Evolutionary conservation across 2,888 invertebrate genomes (phyloP).

Genomic region (Nephrocerus scutellatus): DNA sequence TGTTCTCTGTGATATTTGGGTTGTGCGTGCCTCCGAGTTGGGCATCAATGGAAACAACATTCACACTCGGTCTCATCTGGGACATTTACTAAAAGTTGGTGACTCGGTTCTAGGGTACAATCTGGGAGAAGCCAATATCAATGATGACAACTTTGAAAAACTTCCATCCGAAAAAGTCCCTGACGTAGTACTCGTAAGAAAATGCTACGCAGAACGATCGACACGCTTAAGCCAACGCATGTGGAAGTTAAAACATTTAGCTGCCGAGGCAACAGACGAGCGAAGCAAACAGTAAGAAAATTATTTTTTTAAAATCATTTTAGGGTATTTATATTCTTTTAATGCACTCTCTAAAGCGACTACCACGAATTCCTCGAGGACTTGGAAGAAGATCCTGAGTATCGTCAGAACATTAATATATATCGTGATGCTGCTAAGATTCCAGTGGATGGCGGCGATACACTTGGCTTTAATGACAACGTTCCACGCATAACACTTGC

Average conservation of each 20-base stretch:
- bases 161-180: constrained; percentile 63
- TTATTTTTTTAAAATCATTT: constrained; percentile 32
- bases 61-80: constrained; percentile 88
- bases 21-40: constrained; percentile 78
- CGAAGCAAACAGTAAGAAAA: constrained; percentile 55
- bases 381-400: constrained; percentile 86
- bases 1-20: constrained; percentile 87
- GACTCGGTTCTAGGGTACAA: constrained; percentile 92
- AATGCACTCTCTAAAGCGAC: constrained; percentile 56
- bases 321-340: constrained; percentile 4
- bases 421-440: constrained; percentile 59
- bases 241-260: constrained; percentile 90
- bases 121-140: constrained; percentile 82
- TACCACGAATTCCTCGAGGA: constrained; percentile 96
- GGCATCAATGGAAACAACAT: constrained; percentile 75
- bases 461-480: constrained; percentile 58
- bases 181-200: constrained; percentile 92
- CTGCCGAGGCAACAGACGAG: constrained; percentile 59
- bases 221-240: constrained; percentile 65
- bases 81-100: constrained; percentile 85
- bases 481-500: constrained; percentile 74
- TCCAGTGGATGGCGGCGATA: constrained; percentile 52
- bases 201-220: constrained; percentile 69
- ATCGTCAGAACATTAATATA: constrained; percentile 89
- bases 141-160: constrained; percentile 82